phyloP scores from a whole-genome alignment of 2,888 invertebrate species.

The Sympetrum striolatum region DNA sequence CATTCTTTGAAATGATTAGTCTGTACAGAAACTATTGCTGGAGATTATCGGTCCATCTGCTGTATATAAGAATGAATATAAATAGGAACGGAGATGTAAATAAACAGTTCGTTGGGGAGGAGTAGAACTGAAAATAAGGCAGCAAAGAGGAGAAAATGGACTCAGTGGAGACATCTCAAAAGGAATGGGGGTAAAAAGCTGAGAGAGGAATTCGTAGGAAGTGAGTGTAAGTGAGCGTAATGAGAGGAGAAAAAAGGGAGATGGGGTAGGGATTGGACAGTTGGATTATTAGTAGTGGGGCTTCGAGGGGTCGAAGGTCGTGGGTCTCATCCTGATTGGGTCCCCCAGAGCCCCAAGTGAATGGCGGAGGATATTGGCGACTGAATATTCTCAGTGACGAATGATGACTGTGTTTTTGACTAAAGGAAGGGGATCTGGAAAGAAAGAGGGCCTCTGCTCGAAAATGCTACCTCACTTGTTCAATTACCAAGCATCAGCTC shows the following conservation, averaged over 20 bases:
- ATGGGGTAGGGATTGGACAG: not conserved
- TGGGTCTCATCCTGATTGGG: not conserved
- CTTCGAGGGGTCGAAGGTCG: not conserved
- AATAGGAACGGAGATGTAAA: not conserved
- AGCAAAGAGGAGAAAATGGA: not conserved
- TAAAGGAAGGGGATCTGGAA: no score
- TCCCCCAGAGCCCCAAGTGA: not conserved
- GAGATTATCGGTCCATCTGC: no score
- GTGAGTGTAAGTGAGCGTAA: not conserved
- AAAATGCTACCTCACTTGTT: no score
- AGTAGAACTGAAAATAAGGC: not conserved
- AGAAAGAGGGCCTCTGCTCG: no score
- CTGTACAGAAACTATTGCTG: no score
- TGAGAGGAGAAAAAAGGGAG: not conserved
- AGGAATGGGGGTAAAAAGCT: not conserved
- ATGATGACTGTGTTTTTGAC: not conserved
- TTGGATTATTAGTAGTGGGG: not conserved
- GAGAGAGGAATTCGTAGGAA: not conserved
- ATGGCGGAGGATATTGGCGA: not conserved
- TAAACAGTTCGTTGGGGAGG: not conserved
- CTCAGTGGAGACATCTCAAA: not conserved
- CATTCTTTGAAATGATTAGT: no score
- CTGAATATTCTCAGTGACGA: conserved; percentile 1
- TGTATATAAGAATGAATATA: not conserved
- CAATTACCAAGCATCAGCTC: no score